Base-by-base conservation (phyloP, 2,797 vertebrate species). In the Gobionotothen gibberifrons region DNA sequence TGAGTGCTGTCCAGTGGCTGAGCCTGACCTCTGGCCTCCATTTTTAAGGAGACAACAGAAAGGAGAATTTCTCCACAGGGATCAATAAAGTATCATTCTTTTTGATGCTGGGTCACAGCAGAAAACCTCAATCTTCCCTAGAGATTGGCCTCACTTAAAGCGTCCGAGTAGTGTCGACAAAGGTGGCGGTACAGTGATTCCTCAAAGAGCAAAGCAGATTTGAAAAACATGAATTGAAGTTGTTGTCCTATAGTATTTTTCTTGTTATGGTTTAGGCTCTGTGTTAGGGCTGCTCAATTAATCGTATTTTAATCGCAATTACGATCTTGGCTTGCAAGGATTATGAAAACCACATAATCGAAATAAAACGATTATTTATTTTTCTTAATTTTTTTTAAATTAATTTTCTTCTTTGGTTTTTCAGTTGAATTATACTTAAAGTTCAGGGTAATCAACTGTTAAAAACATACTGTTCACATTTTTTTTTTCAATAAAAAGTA, bases 31-130 rank as follows among this genome's bases (percentile, higher is more conserved):
- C 68, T 85, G 87, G 88, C 84, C 78, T 79, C 85, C 36, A 72
- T 73, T 76, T 84, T 68, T 83, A 79, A 70, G 48, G 43, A 72
- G 76, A 76, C 65, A 61, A 59, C 55, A 80, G 68, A 63, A 69
- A 75, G 32, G 67, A 84, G 70, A 66, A 68, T 76, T 61, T 81
- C 54, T 84, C 70, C 49, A 64, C 57, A 26, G 52, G 56, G 84
- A 90, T 91, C 87, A 76, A 91, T 91, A 87, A 84, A 80, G 68
- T 65, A 69, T 79, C 60, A 62, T 76, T 76, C 60, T 72, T 48
- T 60, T 39, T 76, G 51, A 76, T 48, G 74, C 46, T 21, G 17
- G 77, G 76, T 80, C 77, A 70, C 49, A 60, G 77, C 52, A 74
- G 60, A 76, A 83, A 69, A 76, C 60, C 66, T 85, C 74, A 74